Percentiles rank a stretch among this genome's conserved stretches.
Evolutionary conservation across 92 coral and sea anemone species (phyloP).

Genomic region (Epizoanthus illoricatus): DNA sequence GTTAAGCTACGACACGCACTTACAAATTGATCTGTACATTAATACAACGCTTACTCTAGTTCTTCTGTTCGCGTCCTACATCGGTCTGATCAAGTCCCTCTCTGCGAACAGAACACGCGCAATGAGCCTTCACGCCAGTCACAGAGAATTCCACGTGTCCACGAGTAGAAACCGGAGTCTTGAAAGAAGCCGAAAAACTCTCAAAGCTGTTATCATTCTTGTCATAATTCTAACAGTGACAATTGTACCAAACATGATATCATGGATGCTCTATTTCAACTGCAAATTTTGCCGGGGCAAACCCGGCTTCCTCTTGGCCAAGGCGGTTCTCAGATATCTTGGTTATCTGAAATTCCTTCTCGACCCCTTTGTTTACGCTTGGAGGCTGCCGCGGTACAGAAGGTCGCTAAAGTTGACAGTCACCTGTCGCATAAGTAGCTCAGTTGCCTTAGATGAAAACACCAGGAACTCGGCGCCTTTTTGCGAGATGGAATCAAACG

Average conservation of each 20-base stretch:
- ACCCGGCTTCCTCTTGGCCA: conserved; percentile 20
- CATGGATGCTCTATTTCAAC: conserved; percentile 39
- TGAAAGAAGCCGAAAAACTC: conserved; percentile 43
- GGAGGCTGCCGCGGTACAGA: conserved; percentile 58
- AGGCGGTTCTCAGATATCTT: conserved; percentile 44
- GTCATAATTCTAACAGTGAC: conserved; percentile 53
- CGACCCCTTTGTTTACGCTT: conserved; percentile 64
- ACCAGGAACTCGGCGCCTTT: conserved; percentile 18
- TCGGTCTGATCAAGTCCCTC: conserved; percentile 50
- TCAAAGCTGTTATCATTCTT: conserved; percentile 43
- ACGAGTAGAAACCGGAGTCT: conserved; percentile 26
- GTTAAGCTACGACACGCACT: conserved; percentile 25
- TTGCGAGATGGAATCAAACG: conserved; percentile 16
- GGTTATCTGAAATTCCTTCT: conserved; percentile 53
- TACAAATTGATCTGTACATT: conserved; percentile 49
- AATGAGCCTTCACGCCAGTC: conserved; percentile 21
- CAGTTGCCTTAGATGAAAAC: background rate
- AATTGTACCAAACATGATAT: conserved; percentile 53
- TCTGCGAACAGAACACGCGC: conserved; percentile 24
- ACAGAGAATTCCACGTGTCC: conserved; percentile 6
- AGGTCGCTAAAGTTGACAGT: conserved; percentile 49
- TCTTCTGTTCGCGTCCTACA: conserved; percentile 43
- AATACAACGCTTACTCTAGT: conserved; percentile 49
- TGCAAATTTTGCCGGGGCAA: conserved; percentile 34
- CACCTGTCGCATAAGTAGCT: conserved; percentile 22